Evolutionary conservation across 1,140 invertebrate genomes (phyloP).

Genomic region (Theocolax elegans): DNA sequence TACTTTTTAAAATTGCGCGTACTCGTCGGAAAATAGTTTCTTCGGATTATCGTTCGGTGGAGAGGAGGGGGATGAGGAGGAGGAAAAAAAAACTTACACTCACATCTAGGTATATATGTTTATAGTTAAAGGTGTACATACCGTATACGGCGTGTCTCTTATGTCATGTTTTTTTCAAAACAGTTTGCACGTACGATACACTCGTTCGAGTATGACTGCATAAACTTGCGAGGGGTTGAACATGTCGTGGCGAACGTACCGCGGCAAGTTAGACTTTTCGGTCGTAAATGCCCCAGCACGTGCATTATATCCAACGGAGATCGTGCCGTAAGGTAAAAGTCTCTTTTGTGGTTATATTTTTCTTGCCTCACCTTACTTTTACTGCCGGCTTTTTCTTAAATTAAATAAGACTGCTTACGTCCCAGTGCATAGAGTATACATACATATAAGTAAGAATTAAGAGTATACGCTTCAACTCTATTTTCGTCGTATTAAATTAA

Average conservation of each 20-base stretch:
- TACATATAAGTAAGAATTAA: slow-evolving; percentile 17
- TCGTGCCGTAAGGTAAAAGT: slow-evolving; percentile 41
- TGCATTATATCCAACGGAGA: slow-evolving; percentile 32
- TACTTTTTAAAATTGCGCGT: too few species aligned
- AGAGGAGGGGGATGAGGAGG: too few species aligned
- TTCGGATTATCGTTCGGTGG: too few species aligned
- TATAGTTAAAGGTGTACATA: too few species aligned
- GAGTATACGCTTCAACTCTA: neutral
- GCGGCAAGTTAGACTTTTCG: slow-evolving; percentile 29
- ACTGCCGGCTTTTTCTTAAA: slow-evolving; percentile 36
- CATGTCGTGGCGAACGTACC: slow-evolving; percentile 1
- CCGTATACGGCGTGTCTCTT: too few species aligned
- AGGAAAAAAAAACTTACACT: too few species aligned
- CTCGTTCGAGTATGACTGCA: slow-evolving; percentile 35
- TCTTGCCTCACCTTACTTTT: neutral
- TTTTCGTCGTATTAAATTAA: too few species aligned
- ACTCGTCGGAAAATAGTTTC: too few species aligned
- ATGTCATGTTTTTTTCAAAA: slow-evolving; percentile 38
- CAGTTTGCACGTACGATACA: slow-evolving; percentile 36
- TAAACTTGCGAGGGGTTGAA: slow-evolving; percentile 15
- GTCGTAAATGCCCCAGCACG: slow-evolving; percentile 39
- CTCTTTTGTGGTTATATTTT: slow-evolving; percentile 38
- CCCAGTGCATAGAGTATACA: too few species aligned
- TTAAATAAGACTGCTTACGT: slow-evolving; percentile 39
- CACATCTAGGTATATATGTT: too few species aligned